phyloP scores from a whole-genome alignment of 2,797 vertebrate species.

The Menidia menidia region DNA sequence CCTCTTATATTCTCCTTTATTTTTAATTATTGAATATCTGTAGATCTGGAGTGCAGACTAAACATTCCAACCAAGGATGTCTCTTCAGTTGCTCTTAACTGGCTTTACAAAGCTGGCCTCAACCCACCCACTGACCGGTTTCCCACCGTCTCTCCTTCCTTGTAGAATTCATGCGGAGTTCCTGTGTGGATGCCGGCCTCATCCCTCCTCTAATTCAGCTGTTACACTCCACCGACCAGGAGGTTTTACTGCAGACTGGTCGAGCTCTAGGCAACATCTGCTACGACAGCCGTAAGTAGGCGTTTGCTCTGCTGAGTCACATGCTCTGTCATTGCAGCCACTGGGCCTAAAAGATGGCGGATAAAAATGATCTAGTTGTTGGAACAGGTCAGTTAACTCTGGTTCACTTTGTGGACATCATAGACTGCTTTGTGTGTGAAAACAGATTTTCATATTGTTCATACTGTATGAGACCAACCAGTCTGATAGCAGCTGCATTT shows the following conservation, averaged over 20 bases:
- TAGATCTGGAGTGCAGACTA: no score
- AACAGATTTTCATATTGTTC: background rate
- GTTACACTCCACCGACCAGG: constrained; percentile 93
- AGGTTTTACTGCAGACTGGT: constrained; percentile 96
- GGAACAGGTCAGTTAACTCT: background rate
- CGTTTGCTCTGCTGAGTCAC: constrained; percentile 31
- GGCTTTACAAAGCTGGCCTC: background rate
- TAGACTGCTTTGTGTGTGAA: background rate
- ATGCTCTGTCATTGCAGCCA: constrained; percentile 15
- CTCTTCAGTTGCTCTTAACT: no score
- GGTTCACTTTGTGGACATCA: background rate
- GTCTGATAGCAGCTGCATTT: no score
- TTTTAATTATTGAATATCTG: no score
- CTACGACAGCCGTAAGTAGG: constrained; percentile 98
- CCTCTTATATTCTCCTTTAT: no score
- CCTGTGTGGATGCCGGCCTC: constrained; percentile 94
- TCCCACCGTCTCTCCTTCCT: background rate
- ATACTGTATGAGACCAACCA: background rate
- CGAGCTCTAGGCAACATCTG: constrained; percentile 98
- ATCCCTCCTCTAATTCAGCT: constrained; percentile 95
- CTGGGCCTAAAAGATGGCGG: background rate
- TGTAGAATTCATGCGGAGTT: constrained; percentile 94
- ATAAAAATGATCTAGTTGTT: background rate
- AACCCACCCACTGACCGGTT: constrained; percentile 3
- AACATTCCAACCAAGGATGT: no score